Percentiles rank a stretch among this genome's conserved stretches.
These are phyloP conservation scores for Micronycteris hirsuta DNA, from an alignment of 2,113 vertebrate genomes.

Conservation along the genomic window DNA sequence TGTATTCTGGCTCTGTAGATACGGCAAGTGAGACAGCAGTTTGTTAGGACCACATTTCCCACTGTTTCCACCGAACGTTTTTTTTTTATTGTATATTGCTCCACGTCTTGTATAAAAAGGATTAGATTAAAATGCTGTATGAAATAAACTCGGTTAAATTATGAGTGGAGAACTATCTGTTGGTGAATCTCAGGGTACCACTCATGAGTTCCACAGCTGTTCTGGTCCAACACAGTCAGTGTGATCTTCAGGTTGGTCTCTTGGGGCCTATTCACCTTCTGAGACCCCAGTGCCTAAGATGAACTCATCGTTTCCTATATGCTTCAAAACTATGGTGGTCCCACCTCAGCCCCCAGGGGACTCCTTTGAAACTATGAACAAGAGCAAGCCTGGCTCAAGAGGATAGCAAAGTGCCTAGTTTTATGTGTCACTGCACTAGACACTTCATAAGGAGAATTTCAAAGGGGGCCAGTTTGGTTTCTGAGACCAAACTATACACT, in stretches of 20 bases:
- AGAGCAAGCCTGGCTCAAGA: background rate
- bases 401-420: background rate
- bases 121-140: background rate
- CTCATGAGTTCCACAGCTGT: background rate
- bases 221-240: background rate
- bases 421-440: background rate
- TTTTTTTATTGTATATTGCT: background rate
- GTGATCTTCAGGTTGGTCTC: constrained; percentile 25
- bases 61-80: background rate
- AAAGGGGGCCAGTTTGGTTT: background rate
- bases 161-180: background rate
- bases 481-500: background rate
- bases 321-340: background rate
- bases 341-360: background rate
- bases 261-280: background rate
- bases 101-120: background rate
- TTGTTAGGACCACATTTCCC: background rate
- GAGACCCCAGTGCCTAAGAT: background rate
- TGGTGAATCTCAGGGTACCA: background rate
- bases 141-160: background rate
- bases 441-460: constrained; percentile 6
- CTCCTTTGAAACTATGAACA: background rate
- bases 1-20: background rate
- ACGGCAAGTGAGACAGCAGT: background rate
- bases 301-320: background rate